Percentiles rank a stretch among this genome's conserved stretches.
phyloP scores from a whole-genome alignment of 1,140 invertebrate genomes.

The Drosophila setifemur region DNA sequence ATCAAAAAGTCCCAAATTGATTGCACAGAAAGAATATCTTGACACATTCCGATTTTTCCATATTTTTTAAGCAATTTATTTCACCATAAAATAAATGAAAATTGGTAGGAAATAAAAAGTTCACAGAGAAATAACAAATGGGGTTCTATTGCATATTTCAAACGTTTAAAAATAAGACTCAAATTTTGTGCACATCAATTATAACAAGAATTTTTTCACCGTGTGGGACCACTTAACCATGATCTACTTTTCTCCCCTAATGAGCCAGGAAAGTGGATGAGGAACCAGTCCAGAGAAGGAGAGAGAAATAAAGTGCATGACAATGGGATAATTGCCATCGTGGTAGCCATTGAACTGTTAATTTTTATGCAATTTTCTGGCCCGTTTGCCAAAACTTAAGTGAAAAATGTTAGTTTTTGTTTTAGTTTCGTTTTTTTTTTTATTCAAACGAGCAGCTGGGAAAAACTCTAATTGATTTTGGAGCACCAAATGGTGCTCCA shows the following conservation, averaged over 20 bases:
- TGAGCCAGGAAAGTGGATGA: slow-evolving; percentile 9
- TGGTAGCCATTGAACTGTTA: slow-evolving; percentile 54
- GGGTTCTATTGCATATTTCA: too few relatives aligned
- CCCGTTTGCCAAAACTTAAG: slow-evolving; percentile 29
- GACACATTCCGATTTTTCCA: too few relatives aligned
- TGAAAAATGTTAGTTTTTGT: slow-evolving; percentile 41
- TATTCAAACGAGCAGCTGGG: slow-evolving; percentile 33
- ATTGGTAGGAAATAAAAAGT: too few relatives aligned
- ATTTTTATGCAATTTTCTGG: slow-evolving; percentile 64
- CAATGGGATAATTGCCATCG: slow-evolving; percentile 34
- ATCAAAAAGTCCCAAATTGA: background rate
- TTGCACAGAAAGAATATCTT: background rate
- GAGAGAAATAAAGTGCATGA: background rate
- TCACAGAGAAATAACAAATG: too few relatives aligned
- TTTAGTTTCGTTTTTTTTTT: background rate
- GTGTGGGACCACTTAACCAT: slow-evolving; percentile 2
- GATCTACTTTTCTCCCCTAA: slow-evolving; percentile 6
- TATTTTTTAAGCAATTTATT: too few relatives aligned
- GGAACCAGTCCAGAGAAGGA: background rate
- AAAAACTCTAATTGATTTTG: slow-evolving; percentile 75
- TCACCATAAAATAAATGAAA: too few relatives aligned
- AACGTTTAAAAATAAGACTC: too few relatives aligned
- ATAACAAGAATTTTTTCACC: background rate
- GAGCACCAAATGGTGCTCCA: slow-evolving; percentile 71
- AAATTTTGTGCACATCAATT: background rate